A percentile compares a stretch with the other conserved stretches of the same genome.
phyloP scores from a whole-genome alignment of 2,888 invertebrate species.

The Cryptus armator region DNA sequence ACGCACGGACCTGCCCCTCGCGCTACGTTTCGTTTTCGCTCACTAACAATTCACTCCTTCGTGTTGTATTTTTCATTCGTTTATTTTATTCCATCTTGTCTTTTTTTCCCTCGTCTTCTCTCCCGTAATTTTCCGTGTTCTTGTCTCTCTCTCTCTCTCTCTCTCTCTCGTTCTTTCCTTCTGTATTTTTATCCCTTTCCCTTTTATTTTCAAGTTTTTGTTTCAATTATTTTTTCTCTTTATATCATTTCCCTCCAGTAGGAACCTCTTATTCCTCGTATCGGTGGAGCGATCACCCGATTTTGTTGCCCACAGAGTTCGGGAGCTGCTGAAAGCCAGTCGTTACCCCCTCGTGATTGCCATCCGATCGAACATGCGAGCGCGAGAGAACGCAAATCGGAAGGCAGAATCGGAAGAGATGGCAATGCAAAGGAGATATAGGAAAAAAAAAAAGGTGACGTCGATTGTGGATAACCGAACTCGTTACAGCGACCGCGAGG shows the following conservation, averaged over 20 bases:
- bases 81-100: conserved; percentile 11
- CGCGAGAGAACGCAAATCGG: background rate
- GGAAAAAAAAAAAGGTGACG: background rate
- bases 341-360: background rate
- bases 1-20: conserved; percentile 68
- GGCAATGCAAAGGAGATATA: conserved; percentile 3
- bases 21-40: conserved; percentile 50
- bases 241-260: background rate
- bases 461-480: conserved; percentile 13
- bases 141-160: background rate
- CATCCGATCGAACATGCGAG: conserved; percentile 1
- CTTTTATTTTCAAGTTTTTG: background rate
- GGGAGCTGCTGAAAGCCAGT: background rate
- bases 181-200: background rate
- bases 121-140: background rate
- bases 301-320: conserved; percentile 1
- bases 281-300: background rate
- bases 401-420: background rate
- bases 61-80: conserved; percentile 34
- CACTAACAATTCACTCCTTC: conserved; percentile 59
- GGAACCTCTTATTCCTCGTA: background rate
- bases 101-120: conserved; percentile 18
- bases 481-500: conserved; percentile 8
- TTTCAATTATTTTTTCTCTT: background rate
- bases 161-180: background rate